These are phyloP conservation scores for Morpho deidamia DNA, from an alignment of 2,888 invertebrate genomes.

Conservation along the genomic window DNA sequence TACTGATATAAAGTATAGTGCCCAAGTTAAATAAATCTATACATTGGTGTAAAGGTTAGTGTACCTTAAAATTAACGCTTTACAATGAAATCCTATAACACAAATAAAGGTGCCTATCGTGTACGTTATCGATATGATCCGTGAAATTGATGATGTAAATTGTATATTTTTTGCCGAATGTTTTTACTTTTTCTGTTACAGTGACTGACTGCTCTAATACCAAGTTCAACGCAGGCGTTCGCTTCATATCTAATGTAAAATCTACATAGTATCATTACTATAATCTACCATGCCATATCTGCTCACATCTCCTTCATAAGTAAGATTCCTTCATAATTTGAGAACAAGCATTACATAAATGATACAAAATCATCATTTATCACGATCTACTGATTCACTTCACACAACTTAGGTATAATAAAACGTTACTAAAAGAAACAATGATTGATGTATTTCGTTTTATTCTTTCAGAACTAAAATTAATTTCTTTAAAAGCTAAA, in stretches of 20 bases:
- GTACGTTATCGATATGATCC: too few species aligned
- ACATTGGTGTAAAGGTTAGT: too few species aligned
- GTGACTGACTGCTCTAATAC: background rate
- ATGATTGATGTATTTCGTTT: background rate
- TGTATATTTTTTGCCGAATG: too few species aligned
- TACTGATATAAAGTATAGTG: too few species aligned
- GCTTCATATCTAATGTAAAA: background rate
- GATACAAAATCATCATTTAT: constrained; percentile 17
- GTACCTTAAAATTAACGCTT: too few species aligned
- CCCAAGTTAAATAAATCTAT: too few species aligned
- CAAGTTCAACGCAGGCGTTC: constrained; percentile 2
- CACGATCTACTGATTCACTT: constrained; percentile 14
- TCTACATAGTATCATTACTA: background rate
- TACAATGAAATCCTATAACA: too few species aligned
- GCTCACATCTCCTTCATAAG: constrained; percentile 10
- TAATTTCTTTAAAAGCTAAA: constrained; percentile 1
- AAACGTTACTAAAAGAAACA: constrained; percentile 3
- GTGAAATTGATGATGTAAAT: too few species aligned
- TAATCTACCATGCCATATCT: constrained; percentile 3
- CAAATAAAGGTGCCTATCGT: too few species aligned
- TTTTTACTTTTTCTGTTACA: background rate
- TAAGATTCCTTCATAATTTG: constrained; percentile 13
- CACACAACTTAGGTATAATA: constrained; percentile 13
- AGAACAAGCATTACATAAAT: constrained; percentile 17
- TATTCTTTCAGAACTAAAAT: background rate